These are phyloP conservation scores for Drosophila neocordata DNA, from an alignment of 1,140 invertebrate species.

Conservation along the genomic window DNA sequence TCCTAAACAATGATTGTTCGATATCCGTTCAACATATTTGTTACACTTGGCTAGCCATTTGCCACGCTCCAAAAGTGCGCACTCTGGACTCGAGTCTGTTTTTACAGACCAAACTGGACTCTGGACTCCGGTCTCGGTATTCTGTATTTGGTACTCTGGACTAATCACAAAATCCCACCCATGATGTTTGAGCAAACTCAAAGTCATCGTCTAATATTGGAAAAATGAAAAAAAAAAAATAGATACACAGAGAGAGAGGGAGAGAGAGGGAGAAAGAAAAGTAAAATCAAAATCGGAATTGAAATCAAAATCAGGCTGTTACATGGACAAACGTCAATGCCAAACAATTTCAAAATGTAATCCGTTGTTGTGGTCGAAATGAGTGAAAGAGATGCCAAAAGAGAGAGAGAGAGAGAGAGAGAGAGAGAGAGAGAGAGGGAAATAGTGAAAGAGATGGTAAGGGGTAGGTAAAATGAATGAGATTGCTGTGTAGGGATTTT, in stretches of 20 bases:
- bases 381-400: constrained; percentile 14
- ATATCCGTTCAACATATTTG: constrained; percentile 55
- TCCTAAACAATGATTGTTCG: background rate
- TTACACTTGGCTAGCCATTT: constrained; percentile 50
- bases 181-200: constrained; percentile 66
- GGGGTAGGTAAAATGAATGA: too few species aligned
- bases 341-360: constrained; percentile 78
- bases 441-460: too few species aligned
- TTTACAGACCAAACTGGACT: constrained; percentile 4
- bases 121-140: constrained; percentile 15
- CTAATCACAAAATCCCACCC: constrained; percentile 79
- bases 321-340: constrained; percentile 33
- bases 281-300: background rate
- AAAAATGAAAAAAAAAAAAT: constrained; percentile 37
- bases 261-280: background rate
- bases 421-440: constrained; percentile 50
- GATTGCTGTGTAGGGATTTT: constrained; percentile 65
- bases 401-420: constrained; percentile 22
- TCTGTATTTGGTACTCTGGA: constrained; percentile 30
- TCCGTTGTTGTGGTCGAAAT: constrained; percentile 68
- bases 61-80: constrained; percentile 10
- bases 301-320: background rate
- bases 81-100: constrained; percentile 12
- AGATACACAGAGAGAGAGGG: constrained; percentile 2
- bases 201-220: constrained; percentile 80